phyloP scores from a whole-genome alignment of 2,888 invertebrate genomes.

The Hirudinaria manillensis region DNA sequence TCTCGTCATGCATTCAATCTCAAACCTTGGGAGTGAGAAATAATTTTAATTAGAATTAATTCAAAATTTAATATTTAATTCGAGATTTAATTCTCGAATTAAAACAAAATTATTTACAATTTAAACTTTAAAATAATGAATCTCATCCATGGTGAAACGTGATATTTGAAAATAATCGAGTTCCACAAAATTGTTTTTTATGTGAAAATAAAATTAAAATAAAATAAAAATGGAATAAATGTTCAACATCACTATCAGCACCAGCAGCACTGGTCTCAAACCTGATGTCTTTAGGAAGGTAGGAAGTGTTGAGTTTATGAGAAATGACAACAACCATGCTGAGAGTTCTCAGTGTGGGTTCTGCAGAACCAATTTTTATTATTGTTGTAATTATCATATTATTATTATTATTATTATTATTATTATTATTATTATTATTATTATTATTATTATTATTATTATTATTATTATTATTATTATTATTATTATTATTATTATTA shows the following conservation, averaged over 20 bases:
- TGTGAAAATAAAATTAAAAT: too few species aligned
- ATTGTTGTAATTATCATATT: not conserved
- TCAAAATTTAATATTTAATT: too few species aligned
- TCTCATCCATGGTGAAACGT: too few species aligned
- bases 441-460: not conserved
- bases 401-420: constrained; percentile 11
- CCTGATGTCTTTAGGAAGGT: constrained; percentile 58
- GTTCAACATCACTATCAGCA: too few species aligned
- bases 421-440: not conserved
- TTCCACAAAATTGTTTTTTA: too few species aligned
- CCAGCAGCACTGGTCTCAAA: not conserved
- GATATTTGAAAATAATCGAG: too few species aligned
- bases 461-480: not conserved
- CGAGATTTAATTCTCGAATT: too few species aligned
- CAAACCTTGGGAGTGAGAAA: constrained; percentile 60
- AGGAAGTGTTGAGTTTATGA: constrained; percentile 62
- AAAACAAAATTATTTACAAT: too few species aligned
- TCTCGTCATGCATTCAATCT: constrained; percentile 66
- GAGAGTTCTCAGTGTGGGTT: constrained; percentile 69
- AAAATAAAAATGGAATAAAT: too few species aligned
- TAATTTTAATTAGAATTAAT: not conserved
- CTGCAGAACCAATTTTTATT: constrained; percentile 44
- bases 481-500: not conserved
- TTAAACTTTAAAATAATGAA: too few species aligned
- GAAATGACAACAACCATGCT: constrained; percentile 65